Conservation (phyloP, 2,797 vertebrate species). For the Melanogrammus aeglefinus region DNA sequence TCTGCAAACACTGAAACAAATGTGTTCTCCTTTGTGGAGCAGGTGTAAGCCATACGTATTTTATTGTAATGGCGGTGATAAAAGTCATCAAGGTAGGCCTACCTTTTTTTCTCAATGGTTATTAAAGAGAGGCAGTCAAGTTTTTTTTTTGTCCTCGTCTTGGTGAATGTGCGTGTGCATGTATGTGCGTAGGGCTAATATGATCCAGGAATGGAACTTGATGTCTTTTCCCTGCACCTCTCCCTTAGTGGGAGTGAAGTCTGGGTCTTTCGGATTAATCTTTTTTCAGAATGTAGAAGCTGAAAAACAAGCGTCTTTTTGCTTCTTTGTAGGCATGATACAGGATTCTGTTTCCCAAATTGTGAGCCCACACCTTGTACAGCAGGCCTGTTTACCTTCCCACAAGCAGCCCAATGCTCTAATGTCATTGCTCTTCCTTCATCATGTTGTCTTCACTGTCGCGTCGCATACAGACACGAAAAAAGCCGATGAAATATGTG, state of each 20-base stretch:
- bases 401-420: no score
- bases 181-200: background rate
- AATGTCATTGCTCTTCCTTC: background rate
- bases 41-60: background rate
- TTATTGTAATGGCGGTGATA: background rate
- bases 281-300: background rate
- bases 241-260: background rate
- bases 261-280: background rate
- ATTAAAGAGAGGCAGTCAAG: background rate
- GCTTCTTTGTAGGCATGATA: no score
- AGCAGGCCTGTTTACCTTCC: no score
- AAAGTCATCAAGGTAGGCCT: background rate
- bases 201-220: background rate
- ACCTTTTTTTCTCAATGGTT: background rate
- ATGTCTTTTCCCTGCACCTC: background rate
- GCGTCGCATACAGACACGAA: background rate
- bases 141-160: background rate
- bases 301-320: no score
- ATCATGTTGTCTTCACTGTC: background rate
- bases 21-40: background rate
- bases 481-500: background rate
- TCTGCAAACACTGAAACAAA: background rate
- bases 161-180: no score
- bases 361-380: no score
- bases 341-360: no score